A percentile compares a stretch with the other conserved stretches of the same genome.
Conservation (phyloP, 2,113 vertebrate species). For the Tragelaphus imberbis region DNA sequence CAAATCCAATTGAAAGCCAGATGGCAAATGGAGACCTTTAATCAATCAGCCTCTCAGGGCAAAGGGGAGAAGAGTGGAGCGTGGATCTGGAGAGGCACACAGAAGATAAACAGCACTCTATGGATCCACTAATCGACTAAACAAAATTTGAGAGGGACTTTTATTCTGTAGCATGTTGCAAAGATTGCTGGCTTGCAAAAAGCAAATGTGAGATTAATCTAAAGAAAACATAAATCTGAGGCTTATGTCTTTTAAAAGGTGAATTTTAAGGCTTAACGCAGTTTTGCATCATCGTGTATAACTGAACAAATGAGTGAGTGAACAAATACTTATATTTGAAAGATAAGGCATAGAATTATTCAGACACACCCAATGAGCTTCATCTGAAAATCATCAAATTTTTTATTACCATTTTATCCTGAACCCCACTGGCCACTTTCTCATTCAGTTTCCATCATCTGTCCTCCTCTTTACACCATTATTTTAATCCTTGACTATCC, state of each 20-base stretch:
- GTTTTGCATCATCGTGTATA: background rate
- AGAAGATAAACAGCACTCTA: background rate
- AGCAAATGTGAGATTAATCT: background rate
- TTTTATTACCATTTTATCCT: background rate
- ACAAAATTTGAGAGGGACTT: background rate
- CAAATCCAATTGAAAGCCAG: background rate
- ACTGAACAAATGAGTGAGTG: background rate
- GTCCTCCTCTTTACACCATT: background rate
- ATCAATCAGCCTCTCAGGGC: background rate
- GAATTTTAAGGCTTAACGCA: background rate
- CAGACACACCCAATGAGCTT: background rate
- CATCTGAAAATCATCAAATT: background rate
- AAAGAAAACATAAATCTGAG: background rate
- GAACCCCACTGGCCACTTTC: background rate
- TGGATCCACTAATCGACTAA: background rate
- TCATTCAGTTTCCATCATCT: background rate
- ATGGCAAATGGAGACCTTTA: background rate
- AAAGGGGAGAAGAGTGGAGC: background rate
- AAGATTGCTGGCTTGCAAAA: background rate
- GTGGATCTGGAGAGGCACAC: background rate
- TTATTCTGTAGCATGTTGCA: background rate
- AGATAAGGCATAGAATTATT: background rate
- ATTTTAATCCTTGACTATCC: background rate
- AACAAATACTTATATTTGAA: background rate
- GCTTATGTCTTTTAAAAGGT: background rate